Base-by-base conservation (phyloP, 53 echinoderm and acorn worm species). In the Apostichopus leukothele region DNA sequence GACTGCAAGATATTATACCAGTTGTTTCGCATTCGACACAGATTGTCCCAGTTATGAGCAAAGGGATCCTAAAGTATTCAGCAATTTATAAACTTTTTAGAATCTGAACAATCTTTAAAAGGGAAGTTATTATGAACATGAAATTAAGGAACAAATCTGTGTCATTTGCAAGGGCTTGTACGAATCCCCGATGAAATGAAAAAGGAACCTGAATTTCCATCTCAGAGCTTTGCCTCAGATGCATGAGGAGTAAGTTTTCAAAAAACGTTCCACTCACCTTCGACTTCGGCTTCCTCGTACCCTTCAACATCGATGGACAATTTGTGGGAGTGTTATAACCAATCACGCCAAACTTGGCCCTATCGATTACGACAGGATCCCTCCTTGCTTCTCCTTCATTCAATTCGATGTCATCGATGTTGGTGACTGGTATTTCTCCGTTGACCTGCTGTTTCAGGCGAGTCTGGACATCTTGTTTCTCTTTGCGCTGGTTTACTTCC, bases 321-420 rank as follows among this genome's bases (percentile, higher is more conserved):
- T 91, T 92, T 71, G 94, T 79, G 3, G 91, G 92, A 18, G 96
- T 87, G 90, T 99, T 99, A 54, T 87, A 92, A 5, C 98, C 99
- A 9, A 96, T 89, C 78, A 94, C 90, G 53, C 94, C 94, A 51
- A 93, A 90, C 59, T 94, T 92, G 10, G 88, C 79, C 25, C 89
- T 92, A 86, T 80, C 90, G 22, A 92, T 60, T 12, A 75, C 74
- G 5, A 53, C 51, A 19, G 22, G 23, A 9, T 86, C 53, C 23
- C 19, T 76, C 60, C 73, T 11, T 71, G 75, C 86, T 18, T 88
- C 50, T 1, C 76, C 63, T 6, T 91, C 89, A 9, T 88, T n/a
- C 19, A 94, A 52, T 51, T 71, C 54, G 0, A 94, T 74, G 5
- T 94, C 94, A 79, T 94, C 94, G 12, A 94, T 94, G 55, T 92